Base-by-base conservation (phyloP, 2,888 invertebrate species). In the Oscheius sp. region DNA sequence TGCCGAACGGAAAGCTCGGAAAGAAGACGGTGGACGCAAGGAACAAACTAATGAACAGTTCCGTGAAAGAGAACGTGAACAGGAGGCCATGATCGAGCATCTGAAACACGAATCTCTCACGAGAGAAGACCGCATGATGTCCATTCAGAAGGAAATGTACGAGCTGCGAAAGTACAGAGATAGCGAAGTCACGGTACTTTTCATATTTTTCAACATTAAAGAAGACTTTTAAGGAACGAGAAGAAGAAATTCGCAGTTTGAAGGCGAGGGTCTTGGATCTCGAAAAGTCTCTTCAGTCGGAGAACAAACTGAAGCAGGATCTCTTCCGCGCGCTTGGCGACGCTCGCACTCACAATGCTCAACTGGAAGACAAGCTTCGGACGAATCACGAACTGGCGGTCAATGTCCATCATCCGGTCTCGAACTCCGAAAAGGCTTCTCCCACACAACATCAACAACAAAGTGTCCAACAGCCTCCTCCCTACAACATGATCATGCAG, bases 281-380 rank as follows among this genome's bases (percentile, higher is more conserved):
- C 86, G 96, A 98, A 91, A 94, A 94, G 89, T 94, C 95, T 89
- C 92, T 99, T 84, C 95, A 95, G 79, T 95, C 96, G 63, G 98
- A 99, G 92, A 99, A 96, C 84, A 93, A 96, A 87, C 94, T 98
- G 91, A 99, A 99, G 92, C 93, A 97, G 88, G 98, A 99, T 92
- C 93, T 99, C 89, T 96, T 98, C 91, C 95, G 96, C 81, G 81
- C 81, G 47, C 78, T 83, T 32, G 81, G 83, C 2, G 81, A 81
- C 10, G 79, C 81, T 32, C 74, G 78, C 50, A 75, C 75, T 21
- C 74, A 60, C 10, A 83, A 80, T 55, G 74, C 77, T 42, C 35
- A 51, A 4, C 51, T 80, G 70, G 79, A 79, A 65, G 66, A 58
- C n/a, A 74, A 74, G 33, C 47, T 74, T n/a, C 32, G 74, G 42